Conservation (phyloP, 1,140 invertebrate species). For the Trachymyrmex cornetzi region DNA sequence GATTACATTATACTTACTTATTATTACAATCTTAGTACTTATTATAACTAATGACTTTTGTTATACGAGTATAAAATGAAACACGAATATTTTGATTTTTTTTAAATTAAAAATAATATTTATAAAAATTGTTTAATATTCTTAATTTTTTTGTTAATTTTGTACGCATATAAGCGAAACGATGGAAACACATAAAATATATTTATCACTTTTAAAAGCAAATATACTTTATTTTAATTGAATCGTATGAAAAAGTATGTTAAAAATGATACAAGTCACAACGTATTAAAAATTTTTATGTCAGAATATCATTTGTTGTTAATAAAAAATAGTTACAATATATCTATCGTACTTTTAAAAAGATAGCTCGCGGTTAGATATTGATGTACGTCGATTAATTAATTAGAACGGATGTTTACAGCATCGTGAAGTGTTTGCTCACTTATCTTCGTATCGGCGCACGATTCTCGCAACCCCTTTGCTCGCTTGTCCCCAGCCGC, state of each 20-base stretch:
- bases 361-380: not conserved
- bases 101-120: not conserved
- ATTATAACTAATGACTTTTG: too few relatives aligned
- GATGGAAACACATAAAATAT: not conserved
- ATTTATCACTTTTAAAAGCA: not conserved
- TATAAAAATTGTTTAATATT: not conserved
- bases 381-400: slow-evolving; percentile 23
- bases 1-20: too few relatives aligned
- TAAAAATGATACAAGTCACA: not conserved
- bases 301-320: not conserved
- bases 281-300: not conserved
- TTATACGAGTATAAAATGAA: not conserved
- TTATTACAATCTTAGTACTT: too few relatives aligned
- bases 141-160: not conserved
- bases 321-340: not conserved
- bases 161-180: not conserved
- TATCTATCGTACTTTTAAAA: not conserved
- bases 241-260: not conserved
- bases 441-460: slow-evolving; percentile 19
- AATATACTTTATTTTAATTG: not conserved
- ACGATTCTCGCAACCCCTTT: slow-evolving; percentile 7
- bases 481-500: slow-evolving; percentile 54
- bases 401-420: slow-evolving; percentile 10
- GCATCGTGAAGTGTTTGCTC: not conserved
- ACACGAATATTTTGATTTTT: not conserved